Conservation (phyloP, 1,140 invertebrate species). For the Drosophila leontia region DNA sequence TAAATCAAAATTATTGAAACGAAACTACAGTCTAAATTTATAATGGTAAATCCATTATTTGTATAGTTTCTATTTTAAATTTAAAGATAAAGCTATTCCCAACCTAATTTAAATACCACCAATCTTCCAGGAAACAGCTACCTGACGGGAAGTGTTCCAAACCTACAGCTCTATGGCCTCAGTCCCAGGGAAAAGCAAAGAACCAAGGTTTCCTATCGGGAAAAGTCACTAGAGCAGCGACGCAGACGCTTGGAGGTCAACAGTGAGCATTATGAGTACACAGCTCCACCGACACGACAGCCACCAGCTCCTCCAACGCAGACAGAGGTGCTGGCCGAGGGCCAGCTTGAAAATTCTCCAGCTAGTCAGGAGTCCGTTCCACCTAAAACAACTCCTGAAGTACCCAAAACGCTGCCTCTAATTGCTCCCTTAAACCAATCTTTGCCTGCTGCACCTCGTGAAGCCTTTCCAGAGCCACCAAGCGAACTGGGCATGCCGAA, state of each 20-base stretch:
- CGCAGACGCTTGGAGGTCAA: conserved; percentile 47
- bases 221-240: conserved; percentile 26
- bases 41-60: not conserved
- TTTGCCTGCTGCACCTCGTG: not conserved
- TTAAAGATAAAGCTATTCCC: not conserved
- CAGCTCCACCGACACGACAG: conserved; percentile 63
- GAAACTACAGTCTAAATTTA: conserved; percentile 11
- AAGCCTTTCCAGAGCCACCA: not conserved
- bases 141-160: conserved; percentile 63
- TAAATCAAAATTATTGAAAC: conserved; percentile 15
- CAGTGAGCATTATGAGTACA: conserved; percentile 55
- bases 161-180: conserved; percentile 37
- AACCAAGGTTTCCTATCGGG: conserved; percentile 27
- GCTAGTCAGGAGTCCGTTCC: not conserved
- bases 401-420: not conserved
- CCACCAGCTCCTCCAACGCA: conserved; percentile 61
- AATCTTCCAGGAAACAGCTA: conserved; percentile 43
- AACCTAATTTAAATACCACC: not conserved
- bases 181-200: conserved; percentile 16
- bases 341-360: not conserved
- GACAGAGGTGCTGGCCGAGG: not conserved
- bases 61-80: not conserved
- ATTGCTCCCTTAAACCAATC: not conserved
- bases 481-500: conserved; percentile 66
- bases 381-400: not conserved